Percentiles rank a stretch among this genome's conserved stretches.
phyloP scores from a whole-genome alignment of 2,888 invertebrate genomes.

The Phymatocera aterrima region DNA sequence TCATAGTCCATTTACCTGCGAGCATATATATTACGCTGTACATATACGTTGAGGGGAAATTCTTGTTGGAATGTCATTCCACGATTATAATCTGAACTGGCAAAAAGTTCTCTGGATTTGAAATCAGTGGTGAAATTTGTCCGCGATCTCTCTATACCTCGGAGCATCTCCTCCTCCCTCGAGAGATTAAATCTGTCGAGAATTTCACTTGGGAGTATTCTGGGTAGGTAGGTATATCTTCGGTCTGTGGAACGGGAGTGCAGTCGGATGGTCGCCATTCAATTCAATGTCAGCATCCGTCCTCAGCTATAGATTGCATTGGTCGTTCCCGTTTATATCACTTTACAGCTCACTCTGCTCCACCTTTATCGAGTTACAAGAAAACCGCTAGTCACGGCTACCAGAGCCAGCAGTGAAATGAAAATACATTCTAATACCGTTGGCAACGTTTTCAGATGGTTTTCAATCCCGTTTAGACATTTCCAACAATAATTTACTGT shows the following conservation, averaged over 20 bases:
- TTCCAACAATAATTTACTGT: background rate
- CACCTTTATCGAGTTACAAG: constrained; percentile 27
- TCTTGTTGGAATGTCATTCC: no score
- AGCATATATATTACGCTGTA: no score
- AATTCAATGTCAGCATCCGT: constrained; percentile 25
- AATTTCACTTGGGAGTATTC: background rate
- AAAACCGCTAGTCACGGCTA: background rate
- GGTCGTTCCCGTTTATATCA: constrained; percentile 26
- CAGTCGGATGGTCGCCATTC: background rate
- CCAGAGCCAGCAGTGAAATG: background rate
- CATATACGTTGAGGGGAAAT: background rate
- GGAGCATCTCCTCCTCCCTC: no score
- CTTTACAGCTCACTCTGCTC: constrained; percentile 23
- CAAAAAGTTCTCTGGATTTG: no score
- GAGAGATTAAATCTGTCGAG: background rate
- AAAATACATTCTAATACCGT: background rate
- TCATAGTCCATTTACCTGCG: background rate
- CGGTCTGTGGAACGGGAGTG: background rate
- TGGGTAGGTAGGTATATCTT: no score
- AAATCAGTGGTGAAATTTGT: no score
- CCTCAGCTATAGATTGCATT: background rate
- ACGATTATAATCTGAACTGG: no score
- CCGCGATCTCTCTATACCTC: no score
- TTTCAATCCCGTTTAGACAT: background rate
- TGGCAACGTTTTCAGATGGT: background rate